Evolutionary conservation across 1,140 invertebrate genomes (phyloP).

Genomic region (Schmidtea mediterranea): DNA sequence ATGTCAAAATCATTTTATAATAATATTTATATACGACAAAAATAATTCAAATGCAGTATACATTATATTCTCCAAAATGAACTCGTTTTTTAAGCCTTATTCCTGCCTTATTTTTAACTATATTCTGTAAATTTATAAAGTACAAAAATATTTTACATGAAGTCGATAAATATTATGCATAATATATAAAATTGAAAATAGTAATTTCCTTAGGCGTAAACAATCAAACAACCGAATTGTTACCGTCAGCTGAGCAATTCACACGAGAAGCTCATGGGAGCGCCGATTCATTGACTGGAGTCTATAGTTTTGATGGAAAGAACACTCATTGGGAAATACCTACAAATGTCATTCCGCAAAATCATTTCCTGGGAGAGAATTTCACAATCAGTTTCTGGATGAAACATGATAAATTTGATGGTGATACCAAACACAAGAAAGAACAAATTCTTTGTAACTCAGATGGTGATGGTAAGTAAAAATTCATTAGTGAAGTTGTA

Average conservation of each 20-base stretch:
- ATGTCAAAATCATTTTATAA: too few species aligned
- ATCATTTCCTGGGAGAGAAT: constrained; percentile 41
- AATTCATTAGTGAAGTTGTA: not conserved
- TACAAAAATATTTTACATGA: too few species aligned
- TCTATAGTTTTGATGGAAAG: not conserved
- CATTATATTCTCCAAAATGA: too few species aligned
- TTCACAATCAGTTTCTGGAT: constrained; percentile 77
- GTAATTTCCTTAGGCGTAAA: constrained; percentile 52
- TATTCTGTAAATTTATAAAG: too few species aligned
- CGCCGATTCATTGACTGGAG: constrained; percentile 4
- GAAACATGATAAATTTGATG: constrained; percentile 44
- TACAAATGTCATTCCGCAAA: constrained; percentile 34
- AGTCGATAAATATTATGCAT: too few species aligned
- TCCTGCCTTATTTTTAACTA: too few species aligned
- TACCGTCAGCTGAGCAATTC: constrained; percentile 37
- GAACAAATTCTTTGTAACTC: constrained; percentile 79
- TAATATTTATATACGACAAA: too few species aligned
- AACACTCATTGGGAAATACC: not conserved
- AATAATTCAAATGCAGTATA: too few species aligned
- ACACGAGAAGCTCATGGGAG: constrained; percentile 15
- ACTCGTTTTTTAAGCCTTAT: too few species aligned
- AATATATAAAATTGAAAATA: too few species aligned
- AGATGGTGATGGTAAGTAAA: constrained; percentile 61
- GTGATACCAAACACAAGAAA: constrained; percentile 51
- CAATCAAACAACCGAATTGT: constrained; percentile 21